phyloP scores from a whole-genome alignment of 2,797 vertebrate species.

The Falco biarmicus region DNA sequence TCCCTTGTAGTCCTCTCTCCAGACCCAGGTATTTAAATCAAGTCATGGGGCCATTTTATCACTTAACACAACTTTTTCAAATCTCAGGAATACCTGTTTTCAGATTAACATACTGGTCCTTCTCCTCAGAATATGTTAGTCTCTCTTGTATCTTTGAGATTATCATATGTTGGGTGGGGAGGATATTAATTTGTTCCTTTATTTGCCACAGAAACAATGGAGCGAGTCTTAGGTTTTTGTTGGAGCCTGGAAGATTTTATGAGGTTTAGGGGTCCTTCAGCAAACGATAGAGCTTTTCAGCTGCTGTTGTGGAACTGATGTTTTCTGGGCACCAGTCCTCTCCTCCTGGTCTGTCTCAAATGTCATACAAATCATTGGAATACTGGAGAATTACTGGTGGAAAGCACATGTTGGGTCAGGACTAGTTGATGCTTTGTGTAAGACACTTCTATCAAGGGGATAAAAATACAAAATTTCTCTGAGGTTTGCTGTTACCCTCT shows the following conservation, averaged over 20 bases:
- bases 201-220: not conserved
- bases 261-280: not conserved
- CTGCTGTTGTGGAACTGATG: not conserved
- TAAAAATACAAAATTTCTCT: not conserved
- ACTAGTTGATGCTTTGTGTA: fast-evolving
- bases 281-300: not conserved
- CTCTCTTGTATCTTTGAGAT: not conserved
- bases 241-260: not conserved
- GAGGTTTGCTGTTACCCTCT: not conserved
- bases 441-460: not conserved
- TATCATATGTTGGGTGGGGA: not conserved
- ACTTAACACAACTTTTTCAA: not conserved
- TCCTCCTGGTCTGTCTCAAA: not conserved
- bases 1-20: not conserved
- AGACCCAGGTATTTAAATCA: not conserved
- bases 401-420: not conserved
- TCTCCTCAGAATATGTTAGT: not conserved
- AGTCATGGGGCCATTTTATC: not conserved
- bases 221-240: not conserved
- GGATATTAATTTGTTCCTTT: not conserved
- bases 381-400: not conserved
- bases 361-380: not conserved
- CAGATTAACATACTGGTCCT: not conserved
- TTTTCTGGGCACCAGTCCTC: not conserved
- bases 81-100: not conserved